phyloP scores from a whole-genome alignment of 2,888 invertebrate species.

The Andrena trimmerana region DNA sequence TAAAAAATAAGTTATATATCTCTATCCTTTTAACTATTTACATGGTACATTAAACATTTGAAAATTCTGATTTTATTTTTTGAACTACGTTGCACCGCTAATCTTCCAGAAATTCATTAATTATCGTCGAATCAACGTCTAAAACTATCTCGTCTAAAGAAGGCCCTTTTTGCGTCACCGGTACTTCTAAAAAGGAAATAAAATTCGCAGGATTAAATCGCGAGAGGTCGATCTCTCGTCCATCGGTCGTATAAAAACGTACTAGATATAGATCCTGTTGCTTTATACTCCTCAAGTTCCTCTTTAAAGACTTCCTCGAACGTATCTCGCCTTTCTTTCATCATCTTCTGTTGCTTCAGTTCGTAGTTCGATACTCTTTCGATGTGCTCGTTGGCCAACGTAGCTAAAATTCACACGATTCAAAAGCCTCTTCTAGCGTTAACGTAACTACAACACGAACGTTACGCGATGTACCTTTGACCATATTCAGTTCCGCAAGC shows the following conservation, averaged over 20 bases:
- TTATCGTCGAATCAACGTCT: conserved; percentile 87
- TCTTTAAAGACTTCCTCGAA: conserved; percentile 90
- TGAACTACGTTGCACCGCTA: conserved; percentile 66
- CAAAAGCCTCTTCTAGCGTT: background rate
- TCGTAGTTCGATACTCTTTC: conserved; percentile 87
- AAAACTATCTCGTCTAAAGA: conserved; percentile 89
- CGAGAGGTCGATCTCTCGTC: background rate
- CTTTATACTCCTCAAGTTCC: conserved; percentile 89
- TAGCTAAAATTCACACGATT: conserved; percentile 81
- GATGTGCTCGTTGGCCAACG: conserved; percentile 87
- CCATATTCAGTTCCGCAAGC: conserved; percentile 86
- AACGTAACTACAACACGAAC: conserved; percentile 18
- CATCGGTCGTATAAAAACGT: conserved; percentile 67
- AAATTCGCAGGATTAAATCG: background rate
- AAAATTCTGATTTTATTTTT: background rate
- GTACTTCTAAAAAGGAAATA: conserved; percentile 74
- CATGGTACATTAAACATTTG: background rate
- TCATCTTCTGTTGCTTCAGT: conserved; percentile 86
- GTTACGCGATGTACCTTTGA: conserved; percentile 86
- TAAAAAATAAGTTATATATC: conserved; percentile 25
- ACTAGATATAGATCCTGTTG: conserved; percentile 88
- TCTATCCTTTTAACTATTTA: conserved; percentile 19
- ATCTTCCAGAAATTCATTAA: conserved; percentile 88
- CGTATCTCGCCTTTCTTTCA: conserved; percentile 89
- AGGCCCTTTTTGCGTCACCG: conserved; percentile 81